Conservation (phyloP, 1,140 invertebrate genomes). For the Drosophila nigrodunni region DNA sequence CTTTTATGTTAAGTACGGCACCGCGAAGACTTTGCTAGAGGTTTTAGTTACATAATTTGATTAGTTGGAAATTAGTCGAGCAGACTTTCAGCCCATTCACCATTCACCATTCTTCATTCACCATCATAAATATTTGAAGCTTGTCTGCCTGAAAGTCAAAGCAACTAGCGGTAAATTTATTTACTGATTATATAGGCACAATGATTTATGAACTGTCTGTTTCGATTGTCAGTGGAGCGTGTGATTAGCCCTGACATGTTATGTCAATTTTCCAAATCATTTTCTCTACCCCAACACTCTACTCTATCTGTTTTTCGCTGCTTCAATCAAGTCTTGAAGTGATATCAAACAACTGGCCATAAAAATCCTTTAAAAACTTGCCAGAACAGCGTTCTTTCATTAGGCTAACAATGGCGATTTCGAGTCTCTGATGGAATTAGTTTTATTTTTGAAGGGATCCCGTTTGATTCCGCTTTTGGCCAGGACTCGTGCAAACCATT, state of each 20-base stretch:
- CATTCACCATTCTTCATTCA: not conserved
- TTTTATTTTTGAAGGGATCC: slow-evolving; percentile 68
- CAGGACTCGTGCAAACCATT: slow-evolving; percentile 71
- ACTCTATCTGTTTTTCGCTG: not conserved
- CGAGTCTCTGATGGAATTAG: slow-evolving; percentile 74
- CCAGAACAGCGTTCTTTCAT: slow-evolving; percentile 79
- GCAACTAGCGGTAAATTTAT: slow-evolving; percentile 45
- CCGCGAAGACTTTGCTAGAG: slow-evolving; percentile 5
- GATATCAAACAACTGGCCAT: slow-evolving; percentile 63
- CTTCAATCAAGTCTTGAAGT: not conserved
- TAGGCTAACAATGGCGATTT: slow-evolving; percentile 71
- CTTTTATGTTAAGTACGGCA: slow-evolving; percentile 32
- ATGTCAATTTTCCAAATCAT: slow-evolving; percentile 80
- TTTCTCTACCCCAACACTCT: slow-evolving; percentile 38
- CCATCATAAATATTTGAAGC: slow-evolving; percentile 74
- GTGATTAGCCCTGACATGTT: slow-evolving; percentile 77
- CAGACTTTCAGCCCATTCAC: slow-evolving; percentile 37
- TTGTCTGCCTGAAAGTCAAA: slow-evolving; percentile 25
- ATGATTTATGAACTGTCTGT: slow-evolving; percentile 73
- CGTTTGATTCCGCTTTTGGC: slow-evolving; percentile 24
- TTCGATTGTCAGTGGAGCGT: slow-evolving; percentile 59
- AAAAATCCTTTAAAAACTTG: slow-evolving; percentile 76
- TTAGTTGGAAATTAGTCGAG: slow-evolving; percentile 58
- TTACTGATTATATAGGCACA: slow-evolving; percentile 57
- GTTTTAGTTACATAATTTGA: slow-evolving; percentile 77